Percentiles rank a stretch among this genome's conserved stretches.
Conservation (phyloP, 2,888 invertebrate genomes). For the Sturmia bella region DNA sequence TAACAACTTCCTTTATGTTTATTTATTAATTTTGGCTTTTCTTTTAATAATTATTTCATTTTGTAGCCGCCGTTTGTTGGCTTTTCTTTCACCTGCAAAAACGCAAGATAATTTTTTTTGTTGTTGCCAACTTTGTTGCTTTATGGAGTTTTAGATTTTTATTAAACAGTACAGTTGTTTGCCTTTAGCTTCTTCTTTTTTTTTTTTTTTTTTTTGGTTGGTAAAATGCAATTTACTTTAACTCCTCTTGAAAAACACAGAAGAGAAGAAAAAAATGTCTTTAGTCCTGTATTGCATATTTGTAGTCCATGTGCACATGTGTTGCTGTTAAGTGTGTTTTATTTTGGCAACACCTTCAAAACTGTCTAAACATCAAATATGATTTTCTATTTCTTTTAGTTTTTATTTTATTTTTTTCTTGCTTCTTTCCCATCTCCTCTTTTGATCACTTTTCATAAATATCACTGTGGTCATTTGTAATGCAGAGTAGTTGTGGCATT, state of each 20-base stretch:
- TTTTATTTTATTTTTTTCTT: conserved; percentile 13
- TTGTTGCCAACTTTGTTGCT: neutral
- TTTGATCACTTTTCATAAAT: conserved; percentile 70
- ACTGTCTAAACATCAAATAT: conserved; percentile 57
- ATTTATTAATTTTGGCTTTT: conserved; percentile 21
- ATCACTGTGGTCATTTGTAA: conserved; percentile 62
- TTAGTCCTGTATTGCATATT: conserved; percentile 26
- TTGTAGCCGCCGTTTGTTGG: conserved; percentile 18
- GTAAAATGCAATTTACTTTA: conserved; percentile 63
- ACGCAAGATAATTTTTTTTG: neutral
- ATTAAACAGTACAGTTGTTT: conserved; percentile 59
- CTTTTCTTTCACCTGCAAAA: conserved; percentile 32
- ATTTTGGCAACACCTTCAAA: conserved; percentile 72
- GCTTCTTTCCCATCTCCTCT: conserved; percentile 40
- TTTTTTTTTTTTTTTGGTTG: conserved; percentile 16
- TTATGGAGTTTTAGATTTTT: conserved; percentile 36
- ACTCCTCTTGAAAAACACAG: conserved; percentile 27
- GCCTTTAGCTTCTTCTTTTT: conserved; percentile 59
- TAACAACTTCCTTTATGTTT: conserved; percentile 47
- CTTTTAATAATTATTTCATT: conserved; percentile 33
- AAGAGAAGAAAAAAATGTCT: conserved; percentile 23
- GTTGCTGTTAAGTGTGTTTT: conserved; percentile 48
- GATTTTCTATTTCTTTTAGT: conserved; percentile 46
- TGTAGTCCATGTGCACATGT: conserved; percentile 18
- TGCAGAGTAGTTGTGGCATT: conserved; percentile 54